Evolutionary conservation across 2,797 vertebrate genomes (phyloP).

Genomic region (Rhinoraja longicauda): DNA sequence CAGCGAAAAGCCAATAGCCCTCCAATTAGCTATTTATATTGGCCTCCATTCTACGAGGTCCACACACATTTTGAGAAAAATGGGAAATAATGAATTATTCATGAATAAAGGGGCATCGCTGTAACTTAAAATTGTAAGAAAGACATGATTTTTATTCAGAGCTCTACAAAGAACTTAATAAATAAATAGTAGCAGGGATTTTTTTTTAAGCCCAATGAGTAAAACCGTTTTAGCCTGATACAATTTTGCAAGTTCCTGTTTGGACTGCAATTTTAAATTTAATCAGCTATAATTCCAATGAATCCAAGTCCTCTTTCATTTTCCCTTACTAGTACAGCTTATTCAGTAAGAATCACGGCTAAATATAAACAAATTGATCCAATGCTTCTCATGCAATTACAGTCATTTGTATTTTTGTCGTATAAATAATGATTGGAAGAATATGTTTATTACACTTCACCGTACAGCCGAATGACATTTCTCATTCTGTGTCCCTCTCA

Average conservation of each 20-base stretch:
- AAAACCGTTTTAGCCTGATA: background rate
- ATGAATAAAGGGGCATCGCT: background rate
- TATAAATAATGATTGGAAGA: background rate
- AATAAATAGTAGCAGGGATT: background rate
- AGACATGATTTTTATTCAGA: background rate
- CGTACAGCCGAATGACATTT: conserved; percentile 27
- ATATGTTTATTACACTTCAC: conserved; percentile 5
- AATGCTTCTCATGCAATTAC: background rate
- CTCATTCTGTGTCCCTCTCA: conserved; percentile 33
- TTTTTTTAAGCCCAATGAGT: background rate
- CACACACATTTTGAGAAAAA: background rate
- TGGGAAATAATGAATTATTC: conserved; percentile 1
- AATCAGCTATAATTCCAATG: conserved; percentile 12
- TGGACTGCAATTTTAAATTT: background rate
- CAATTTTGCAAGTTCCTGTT: background rate
- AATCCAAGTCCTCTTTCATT: background rate
- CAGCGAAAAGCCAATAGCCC: background rate
- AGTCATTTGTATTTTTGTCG: conserved; percentile 14
- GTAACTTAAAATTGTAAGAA: background rate
- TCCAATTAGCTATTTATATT: background rate
- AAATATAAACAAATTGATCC: conserved; percentile 29
- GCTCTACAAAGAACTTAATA: background rate
- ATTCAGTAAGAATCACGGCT: background rate
- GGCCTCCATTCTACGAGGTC: background rate
- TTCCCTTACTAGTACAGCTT: background rate